Base-by-base conservation (phyloP, 2,888 invertebrate genomes). In the Meta bourneti region DNA sequence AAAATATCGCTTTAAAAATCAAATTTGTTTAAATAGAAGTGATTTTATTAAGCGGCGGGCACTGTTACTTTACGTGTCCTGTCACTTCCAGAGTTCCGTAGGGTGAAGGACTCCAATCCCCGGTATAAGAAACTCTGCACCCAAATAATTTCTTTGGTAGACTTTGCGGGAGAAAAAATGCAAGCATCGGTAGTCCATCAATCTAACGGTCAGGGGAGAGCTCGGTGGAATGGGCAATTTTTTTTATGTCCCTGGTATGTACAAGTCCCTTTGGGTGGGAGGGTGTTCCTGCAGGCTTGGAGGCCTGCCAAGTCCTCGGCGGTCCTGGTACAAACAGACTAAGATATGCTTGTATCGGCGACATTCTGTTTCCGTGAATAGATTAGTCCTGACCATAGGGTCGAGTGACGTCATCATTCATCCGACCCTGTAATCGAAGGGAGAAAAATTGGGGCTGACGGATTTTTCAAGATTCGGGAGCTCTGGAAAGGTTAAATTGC, bases 171-270 rank as follows among this genome's bases (percentile, higher is more conserved):
- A 9, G 51, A 19, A 79, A 61, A 72, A 80, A 87, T 74, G 19
- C 48, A 49, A 69, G 61, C 81, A 88, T 87, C 87, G 80, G 74
- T 80, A 87, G 79, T 80, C 79, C 87, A 87, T 88, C 88, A 80
- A 88, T 88, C 81, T 81, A 74, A 61, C 75, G 49, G 78, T 9
- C 9, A 52, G 20, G 79, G 54, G 48, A 71, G 19, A 71, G 86
- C 19, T 11, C 74, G 34, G 48, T 69, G 16, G 9, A 16, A 34
- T 34, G 34, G 34, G 34, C 34, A 4, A 34, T 34, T 34, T 34
- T n/a, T 72, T 69, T 81, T 69, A 75, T n/a, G 54, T 74, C 54
- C 6, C 72, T 72, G 9, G 16, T 54, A 88, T 51, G 51, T 54
- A 74, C 61, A 61, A 75, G 49, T 20, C 71, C 20, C 51, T 70